Evolutionary conservation across 2,113 vertebrate species (phyloP).

Genomic region (Dasyornis broadbenti): DNA sequence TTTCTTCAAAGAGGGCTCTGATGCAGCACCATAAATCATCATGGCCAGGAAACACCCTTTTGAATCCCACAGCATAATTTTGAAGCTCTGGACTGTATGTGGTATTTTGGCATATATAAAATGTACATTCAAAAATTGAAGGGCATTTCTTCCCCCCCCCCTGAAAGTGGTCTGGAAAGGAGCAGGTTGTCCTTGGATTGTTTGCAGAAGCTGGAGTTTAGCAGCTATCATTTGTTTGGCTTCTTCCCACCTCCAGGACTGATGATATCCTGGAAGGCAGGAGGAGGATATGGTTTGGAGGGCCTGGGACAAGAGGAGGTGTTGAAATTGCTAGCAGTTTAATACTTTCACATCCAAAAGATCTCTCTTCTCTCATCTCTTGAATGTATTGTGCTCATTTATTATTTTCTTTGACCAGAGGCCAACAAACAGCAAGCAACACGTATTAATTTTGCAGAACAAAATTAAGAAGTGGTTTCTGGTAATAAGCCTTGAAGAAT

Average conservation of each 20-base stretch:
- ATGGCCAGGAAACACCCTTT: not conserved
- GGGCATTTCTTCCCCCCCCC: not conserved
- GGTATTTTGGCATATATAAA: not conserved
- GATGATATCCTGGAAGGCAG: not conserved
- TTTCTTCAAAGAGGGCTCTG: not conserved
- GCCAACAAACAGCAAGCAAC: not conserved
- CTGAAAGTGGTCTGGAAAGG: not conserved
- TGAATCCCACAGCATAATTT: not conserved
- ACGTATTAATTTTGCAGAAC: not conserved
- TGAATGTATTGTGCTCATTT: not conserved
- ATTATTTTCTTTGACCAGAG: not conserved
- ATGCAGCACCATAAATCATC: not conserved
- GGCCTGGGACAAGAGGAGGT: not conserved
- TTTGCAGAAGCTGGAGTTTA: slow-evolving; percentile 5
- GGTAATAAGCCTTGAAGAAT: not conserved
- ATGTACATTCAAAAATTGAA: not conserved
- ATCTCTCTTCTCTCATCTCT: not conserved
- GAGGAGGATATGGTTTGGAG: not conserved
- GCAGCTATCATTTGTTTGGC: not conserved
- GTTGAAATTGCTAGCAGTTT: not conserved
- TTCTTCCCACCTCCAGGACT: not conserved
- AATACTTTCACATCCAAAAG: not conserved
- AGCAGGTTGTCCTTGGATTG: slow-evolving; percentile 15
- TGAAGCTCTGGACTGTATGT: not conserved
- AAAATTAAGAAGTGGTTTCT: not conserved